Base-by-base conservation (phyloP, 2,888 invertebrate species). In the Cerceris ruficornis region DNA sequence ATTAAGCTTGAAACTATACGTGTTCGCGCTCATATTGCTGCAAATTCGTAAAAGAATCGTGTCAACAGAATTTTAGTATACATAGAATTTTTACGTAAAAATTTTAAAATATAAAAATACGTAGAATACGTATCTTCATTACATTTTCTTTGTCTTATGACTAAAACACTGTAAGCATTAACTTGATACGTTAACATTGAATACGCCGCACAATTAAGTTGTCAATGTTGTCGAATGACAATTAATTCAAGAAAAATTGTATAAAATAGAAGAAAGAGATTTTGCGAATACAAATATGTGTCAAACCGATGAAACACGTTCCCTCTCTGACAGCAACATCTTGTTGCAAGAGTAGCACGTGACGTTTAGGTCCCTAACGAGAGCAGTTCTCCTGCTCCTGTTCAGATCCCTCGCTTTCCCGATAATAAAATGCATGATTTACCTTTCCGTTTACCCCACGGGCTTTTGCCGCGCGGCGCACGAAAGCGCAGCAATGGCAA, bases 351-450 rank as follows among this genome's bases (percentile, higher is more conserved):
- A 28, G 61, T 9, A 39, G 9, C 46, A 39, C 13, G 49, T 13
- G 52, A 52, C 57, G 66, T 76, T 79, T 79, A 76, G 69, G 66
- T 76, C 72, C 71, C 67, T 69, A 69, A 69, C 71, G 66, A 69
- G 69, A 54, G 50, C 14, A 60, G 64, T 62, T 74, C 46, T 57
- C 28, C 54, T 8, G n/a, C 52, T 39, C 50, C 41, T 55, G n/a
- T 59, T n/a, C 42, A 54, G 71, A 68, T 78, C 75, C 81, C 57
- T 65, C 77, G 68, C 11, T 71, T 28, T 28, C 61, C 75, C 77
- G 77, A 82, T 89, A 88, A 91, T 90, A 90, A 91, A 91, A 91
- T 90, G 89, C 89, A 90, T 90, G 91, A 92, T 91, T 91, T 90
- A 91, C 88, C 85, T 82, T 80, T 86, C 80, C 86, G 86, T 85